Percentiles rank a stretch among this genome's conserved stretches.
phyloP scores from a whole-genome alignment of 1,140 invertebrate genomes.

The Coboldia fuscipes region DNA sequence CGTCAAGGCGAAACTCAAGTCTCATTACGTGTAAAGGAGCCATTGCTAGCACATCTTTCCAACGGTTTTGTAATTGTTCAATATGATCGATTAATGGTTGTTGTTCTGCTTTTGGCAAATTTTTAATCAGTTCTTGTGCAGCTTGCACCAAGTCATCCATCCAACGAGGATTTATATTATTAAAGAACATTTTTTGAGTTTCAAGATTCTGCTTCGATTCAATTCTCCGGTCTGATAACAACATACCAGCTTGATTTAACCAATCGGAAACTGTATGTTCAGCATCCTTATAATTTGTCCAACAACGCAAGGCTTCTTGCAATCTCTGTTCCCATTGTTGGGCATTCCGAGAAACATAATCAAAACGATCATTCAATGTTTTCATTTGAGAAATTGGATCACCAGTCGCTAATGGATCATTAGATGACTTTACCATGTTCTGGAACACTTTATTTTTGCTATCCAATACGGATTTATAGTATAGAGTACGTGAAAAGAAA shows the following conservation, averaged over 20 bases:
- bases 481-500: slow-evolving; percentile 70
- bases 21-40: slow-evolving; percentile 69
- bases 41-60: slow-evolving; percentile 53
- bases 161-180: slow-evolving; percentile 59
- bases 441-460: slow-evolving; percentile 88
- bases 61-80: slow-evolving; percentile 45
- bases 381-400: slow-evolving; percentile 48
- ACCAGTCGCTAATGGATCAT: slow-evolving; percentile 45
- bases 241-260: slow-evolving; percentile 59
- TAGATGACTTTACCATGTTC: slow-evolving; percentile 58
- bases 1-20: slow-evolving; percentile 73
- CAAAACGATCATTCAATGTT: slow-evolving; percentile 62
- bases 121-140: slow-evolving; percentile 55
- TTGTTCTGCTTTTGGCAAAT: slow-evolving; percentile 40
- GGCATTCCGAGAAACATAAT: slow-evolving; percentile 43
- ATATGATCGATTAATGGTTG: slow-evolving; percentile 42
- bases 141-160: slow-evolving; percentile 59
- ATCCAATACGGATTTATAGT: slow-evolving; percentile 83
- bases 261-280: slow-evolving; percentile 63
- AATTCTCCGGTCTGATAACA: slow-evolving; percentile 60
- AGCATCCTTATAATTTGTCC: slow-evolving; percentile 66
- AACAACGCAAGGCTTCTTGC: slow-evolving; percentile 54
- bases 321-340: slow-evolving; percentile 60
- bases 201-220: slow-evolving; percentile 63
- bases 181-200: slow-evolving; percentile 64